Conservation (phyloP, 1,140 invertebrate genomes). For the Zaprionus taronus region DNA sequence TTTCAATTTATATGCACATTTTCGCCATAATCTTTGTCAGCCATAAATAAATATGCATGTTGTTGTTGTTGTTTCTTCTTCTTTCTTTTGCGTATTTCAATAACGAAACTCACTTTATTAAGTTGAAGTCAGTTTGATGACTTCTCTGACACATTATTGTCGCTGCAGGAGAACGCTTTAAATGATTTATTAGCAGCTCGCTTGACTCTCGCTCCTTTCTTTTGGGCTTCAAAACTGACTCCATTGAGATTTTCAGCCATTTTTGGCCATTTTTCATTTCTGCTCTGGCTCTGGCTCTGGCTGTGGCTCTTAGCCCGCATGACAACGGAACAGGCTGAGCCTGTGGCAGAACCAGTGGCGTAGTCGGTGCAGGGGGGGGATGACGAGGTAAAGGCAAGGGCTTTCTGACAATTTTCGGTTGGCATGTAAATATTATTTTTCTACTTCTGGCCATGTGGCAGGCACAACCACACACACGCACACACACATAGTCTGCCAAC, state of each 20-base stretch:
- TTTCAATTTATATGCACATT: constrained; percentile 6
- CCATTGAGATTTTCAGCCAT: constrained; percentile 42
- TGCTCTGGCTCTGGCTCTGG: not conserved
- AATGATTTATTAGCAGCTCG: constrained; percentile 43
- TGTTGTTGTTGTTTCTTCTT: not conserved
- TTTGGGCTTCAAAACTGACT: constrained; percentile 30
- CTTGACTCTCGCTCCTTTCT: not conserved
- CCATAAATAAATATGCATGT: constrained; percentile 7
- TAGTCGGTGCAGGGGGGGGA: not conserved
- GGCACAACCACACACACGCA: constrained; percentile 13
- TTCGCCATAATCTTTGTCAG: not conserved
- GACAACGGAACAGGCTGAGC: constrained; percentile 11
- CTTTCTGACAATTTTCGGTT: constrained; percentile 73
- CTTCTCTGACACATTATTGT: constrained; percentile 41
- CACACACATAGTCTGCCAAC: constrained; percentile 2
- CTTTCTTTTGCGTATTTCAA: not conserved
- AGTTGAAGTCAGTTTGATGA: constrained; percentile 25
- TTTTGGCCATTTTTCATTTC: constrained; percentile 37
- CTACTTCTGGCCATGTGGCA: constrained; percentile 55
- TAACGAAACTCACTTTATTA: constrained; percentile 15
- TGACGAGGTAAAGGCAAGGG: constrained; percentile 41
- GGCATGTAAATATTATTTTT: constrained; percentile 76
- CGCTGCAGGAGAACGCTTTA: constrained; percentile 19
- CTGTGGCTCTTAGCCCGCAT: constrained; percentile 25
- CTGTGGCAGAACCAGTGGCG: not conserved